Evolutionary conservation across 35 echinoderm and acorn worm genomes (phyloP), one percentile per base, ranked within the genome.

Genomic region (Apostichopus parvimensis): DNA sequence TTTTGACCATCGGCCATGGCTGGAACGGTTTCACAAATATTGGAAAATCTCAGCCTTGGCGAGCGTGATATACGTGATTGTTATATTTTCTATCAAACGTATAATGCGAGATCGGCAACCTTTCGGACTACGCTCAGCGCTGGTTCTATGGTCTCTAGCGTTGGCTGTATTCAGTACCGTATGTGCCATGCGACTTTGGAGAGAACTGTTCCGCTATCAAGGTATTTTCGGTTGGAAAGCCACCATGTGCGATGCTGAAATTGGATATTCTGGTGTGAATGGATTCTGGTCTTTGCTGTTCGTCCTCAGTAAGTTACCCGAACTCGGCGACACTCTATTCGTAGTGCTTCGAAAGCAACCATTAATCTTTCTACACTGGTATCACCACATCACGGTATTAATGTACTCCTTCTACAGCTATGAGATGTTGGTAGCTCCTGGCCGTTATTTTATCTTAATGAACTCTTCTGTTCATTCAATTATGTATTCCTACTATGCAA

Each of bases 321-420:
- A 99, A 60, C 93, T 99, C 6, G 97, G 97, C 17, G 97, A 99
- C 65, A 99, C 97, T 14, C 53, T 99, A 0, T 99, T 99, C 68
- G 93, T 99, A 52, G 95, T 99, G 73, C 92, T 99, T 5, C 86
- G 97, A 6, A 99, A 99, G 58, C 94, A 99, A 83, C 92, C 92
- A n/a, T 92, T 99, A 56, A 99, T 99, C 62, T 99, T 99, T 72
- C 92, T 99, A 17, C 97, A 99, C 77, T 99, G 95, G 95, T 99
- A 99, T 88, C 97, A 99, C 60, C 97, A 99, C 80, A 93, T 95
- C 56, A 96, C 97, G 0, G 97, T 99, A 25, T 84, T 96, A 56
- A 78, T 99, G 15, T 99, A 96, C 73, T 86, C 94, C 5, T 96
- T 86, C 78, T 95, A 96, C 56, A 96, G 95, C 76, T 95, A 99